Evolutionary conservation across 1,140 invertebrate genomes (phyloP).

Genomic region (Brachionus koreanus): DNA sequence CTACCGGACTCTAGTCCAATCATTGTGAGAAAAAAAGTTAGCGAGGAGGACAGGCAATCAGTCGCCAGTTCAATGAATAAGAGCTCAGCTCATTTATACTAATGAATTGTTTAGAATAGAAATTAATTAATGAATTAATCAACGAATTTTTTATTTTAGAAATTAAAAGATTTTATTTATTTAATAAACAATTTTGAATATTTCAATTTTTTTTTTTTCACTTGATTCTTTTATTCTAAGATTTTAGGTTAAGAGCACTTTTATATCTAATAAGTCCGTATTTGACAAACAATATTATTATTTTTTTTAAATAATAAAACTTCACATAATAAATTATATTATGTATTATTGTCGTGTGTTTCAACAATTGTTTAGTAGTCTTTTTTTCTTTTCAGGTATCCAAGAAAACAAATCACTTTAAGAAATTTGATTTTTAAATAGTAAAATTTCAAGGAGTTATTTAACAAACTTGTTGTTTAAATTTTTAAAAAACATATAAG

Average conservation of each 20-base stretch:
- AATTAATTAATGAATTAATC: neutral
- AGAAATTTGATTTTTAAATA: neutral
- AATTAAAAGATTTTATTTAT: neutral
- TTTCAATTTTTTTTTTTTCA: neutral
- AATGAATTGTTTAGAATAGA: neutral
- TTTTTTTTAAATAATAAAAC: slow-evolving; percentile 1
- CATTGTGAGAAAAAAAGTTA: neutral
- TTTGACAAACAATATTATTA: neutral
- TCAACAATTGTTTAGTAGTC: neutral
- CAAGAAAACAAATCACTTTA: neutral
- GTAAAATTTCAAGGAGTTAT: neutral
- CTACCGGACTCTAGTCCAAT: neutral
- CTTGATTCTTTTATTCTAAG: neutral
- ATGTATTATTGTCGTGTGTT: neutral
- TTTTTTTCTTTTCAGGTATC: neutral
- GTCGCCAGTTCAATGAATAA: slow-evolving; percentile 35
- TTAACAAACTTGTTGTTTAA: neutral
- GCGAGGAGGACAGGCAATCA: neutral
- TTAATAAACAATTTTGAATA: neutral
- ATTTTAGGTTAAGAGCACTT: slow-evolving; percentile 1
- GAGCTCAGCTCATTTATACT: slow-evolving; percentile 11
- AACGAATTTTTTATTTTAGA: neutral
- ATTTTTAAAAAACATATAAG: no score
- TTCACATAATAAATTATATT: slow-evolving; percentile 3
- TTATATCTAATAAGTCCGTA: neutral